A percentile compares a stretch with the other conserved stretches of the same genome.
phyloP scores from a whole-genome alignment of 2,113 vertebrate species.

The Pelmatolapia mariae region DNA sequence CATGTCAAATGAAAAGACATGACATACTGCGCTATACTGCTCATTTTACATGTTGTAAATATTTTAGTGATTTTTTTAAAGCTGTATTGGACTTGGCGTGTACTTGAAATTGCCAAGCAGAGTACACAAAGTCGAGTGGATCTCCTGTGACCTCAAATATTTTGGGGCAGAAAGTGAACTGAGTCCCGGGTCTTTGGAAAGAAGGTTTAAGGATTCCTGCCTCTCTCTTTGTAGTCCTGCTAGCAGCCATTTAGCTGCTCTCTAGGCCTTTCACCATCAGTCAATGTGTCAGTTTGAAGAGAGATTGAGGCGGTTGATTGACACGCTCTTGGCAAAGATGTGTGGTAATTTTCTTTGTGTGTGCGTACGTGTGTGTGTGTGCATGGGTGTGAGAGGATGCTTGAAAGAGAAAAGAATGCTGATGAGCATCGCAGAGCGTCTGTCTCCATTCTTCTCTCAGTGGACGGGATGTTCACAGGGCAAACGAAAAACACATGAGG shows the following conservation, averaged over 20 bases:
- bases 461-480: constrained; percentile 68
- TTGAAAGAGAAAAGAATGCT: constrained; percentile 57
- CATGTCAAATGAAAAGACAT: neutral
- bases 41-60: neutral
- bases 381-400: constrained; percentile 54
- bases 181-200: constrained; percentile 47
- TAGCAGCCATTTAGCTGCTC: constrained; percentile 56
- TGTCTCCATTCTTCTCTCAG: constrained; percentile 62
- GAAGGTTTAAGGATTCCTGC: constrained; percentile 44
- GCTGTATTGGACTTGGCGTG: neutral
- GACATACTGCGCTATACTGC: neutral
- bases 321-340: constrained; percentile 58
- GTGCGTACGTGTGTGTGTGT: neutral
- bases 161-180: constrained; percentile 26
- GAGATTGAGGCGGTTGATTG: constrained; percentile 52
- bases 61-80: neutral
- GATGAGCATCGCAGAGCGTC: constrained; percentile 60
- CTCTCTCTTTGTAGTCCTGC: constrained; percentile 63
- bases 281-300: constrained; percentile 62
- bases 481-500: constrained; percentile 72
- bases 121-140: neutral
- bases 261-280: constrained; percentile 56
- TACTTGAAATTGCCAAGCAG: constrained; percentile 6
- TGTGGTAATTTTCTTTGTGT: constrained; percentile 53
- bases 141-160: constrained; percentile 38